Percentiles rank a stretch among this genome's conserved stretches.
Conservation (phyloP, 92 coral and sea anemone species). For the Blastomussa wellsi region DNA sequence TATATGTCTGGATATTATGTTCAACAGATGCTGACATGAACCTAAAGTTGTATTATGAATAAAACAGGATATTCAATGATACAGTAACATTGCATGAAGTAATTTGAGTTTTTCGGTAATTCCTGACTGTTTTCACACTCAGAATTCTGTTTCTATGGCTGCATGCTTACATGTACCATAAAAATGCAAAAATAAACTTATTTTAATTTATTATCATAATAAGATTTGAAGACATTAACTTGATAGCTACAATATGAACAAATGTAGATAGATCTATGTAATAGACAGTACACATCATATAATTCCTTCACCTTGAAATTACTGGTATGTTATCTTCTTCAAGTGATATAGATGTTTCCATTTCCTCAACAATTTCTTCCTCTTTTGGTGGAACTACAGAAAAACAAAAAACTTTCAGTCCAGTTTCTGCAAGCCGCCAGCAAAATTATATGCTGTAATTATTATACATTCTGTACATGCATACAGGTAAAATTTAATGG, state of each 20-base stretch:
- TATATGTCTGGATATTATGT: conserved; percentile 81
- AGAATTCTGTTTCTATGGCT: background rate
- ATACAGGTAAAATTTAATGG: too few relatives aligned
- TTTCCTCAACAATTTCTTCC: conserved; percentile 78
- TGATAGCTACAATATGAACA: too few relatives aligned
- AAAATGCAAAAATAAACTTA: too few relatives aligned
- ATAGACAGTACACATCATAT: too few relatives aligned
- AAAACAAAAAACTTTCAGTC: too few relatives aligned
- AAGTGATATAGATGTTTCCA: conserved; percentile 73
- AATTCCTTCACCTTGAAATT: conserved; percentile 57
- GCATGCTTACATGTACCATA: background rate
- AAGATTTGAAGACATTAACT: too few relatives aligned
- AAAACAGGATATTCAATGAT: background rate
- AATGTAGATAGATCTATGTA: too few relatives aligned
- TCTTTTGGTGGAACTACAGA: conserved; percentile 60
- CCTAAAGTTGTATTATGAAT: conserved; percentile 36
- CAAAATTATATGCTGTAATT: too few relatives aligned
- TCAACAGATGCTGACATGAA: conserved; percentile 75
- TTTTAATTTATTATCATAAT: too few relatives aligned
- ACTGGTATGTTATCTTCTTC: conserved; percentile 75
- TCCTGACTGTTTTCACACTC: background rate
- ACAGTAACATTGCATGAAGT: too few relatives aligned
- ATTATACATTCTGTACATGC: too few relatives aligned
- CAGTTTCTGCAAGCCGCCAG: too few relatives aligned
- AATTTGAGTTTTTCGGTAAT: background rate